phyloP scores from a whole-genome alignment of 2,797 vertebrate species.

The Thamnophis elegans region DNA sequence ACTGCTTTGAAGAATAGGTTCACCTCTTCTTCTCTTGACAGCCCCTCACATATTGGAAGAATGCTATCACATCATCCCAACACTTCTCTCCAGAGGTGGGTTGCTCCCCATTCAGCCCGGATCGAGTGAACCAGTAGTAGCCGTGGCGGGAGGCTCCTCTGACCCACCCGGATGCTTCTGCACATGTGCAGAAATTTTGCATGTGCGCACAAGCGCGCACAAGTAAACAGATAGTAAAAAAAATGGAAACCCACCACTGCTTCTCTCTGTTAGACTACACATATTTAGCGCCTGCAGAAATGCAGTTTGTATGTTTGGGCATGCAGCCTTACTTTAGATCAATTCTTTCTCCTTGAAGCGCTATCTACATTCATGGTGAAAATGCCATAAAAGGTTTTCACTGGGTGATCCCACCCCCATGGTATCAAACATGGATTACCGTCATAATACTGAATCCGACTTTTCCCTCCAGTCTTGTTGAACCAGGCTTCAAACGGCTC shows the following conservation, averaged over 20 bases:
- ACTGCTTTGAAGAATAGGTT: neutral
- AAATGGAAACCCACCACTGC: no score
- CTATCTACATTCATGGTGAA: neutral
- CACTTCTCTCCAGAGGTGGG: neutral
- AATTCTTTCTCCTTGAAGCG: neutral
- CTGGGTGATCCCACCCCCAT: neutral
- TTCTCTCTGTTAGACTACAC: neutral
- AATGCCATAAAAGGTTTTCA: neutral
- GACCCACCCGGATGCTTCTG: no score
- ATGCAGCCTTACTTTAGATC: neutral
- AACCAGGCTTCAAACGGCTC: conserved; percentile 84
- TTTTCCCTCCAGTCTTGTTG: conserved; percentile 69
- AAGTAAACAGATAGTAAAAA: no score
- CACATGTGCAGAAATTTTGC: no score
- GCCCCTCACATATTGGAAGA: neutral
- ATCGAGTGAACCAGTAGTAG: no score
- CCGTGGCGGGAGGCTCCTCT: no score
- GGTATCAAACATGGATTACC: conserved; percentile 55
- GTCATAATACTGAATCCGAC: conserved; percentile 75
- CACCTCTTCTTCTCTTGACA: neutral
- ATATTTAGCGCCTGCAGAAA: neutral
- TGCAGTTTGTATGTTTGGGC: neutral
- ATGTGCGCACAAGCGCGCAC: no score
- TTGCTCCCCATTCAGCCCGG: no score
- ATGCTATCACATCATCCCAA: neutral